Evolutionary conservation across 2,888 invertebrate species (phyloP), one percentile per base, ranked within the genome.

Genomic region (Diplazon laetatorius): DNA sequence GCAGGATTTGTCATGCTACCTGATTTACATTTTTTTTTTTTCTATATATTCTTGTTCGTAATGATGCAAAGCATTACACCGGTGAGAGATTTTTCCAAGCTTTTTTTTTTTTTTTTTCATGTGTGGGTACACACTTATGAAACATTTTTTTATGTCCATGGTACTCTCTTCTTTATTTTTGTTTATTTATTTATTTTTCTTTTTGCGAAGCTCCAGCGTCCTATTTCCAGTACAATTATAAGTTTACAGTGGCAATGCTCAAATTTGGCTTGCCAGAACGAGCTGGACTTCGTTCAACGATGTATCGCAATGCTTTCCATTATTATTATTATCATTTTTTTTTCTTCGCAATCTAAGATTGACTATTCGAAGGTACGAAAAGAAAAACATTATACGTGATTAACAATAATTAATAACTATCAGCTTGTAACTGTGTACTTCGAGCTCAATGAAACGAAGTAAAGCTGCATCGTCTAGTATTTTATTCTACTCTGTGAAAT

Each of bases 231-330:
- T 62, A 46, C 2, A 46, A 62, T 46, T 1, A 25, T 18, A 46
- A 46, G 44, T 46, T 46, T 16, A 42, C 10, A 30, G 10, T 46
- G 20, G 44, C 25, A 44, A 10, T 30, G 8, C 10, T 30, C 30
- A 12, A 62, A 25, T 44, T 16, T 22, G 35, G 12, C 30, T 63
- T 39, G 39, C 25, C 52, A 10, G 63, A 72, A 72, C 55, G 14
- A 57, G 63, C 72, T 46, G 63, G 63, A 46, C 63, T 72, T 35
- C 65, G 72, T 72, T 72, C 63, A 18, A 62, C 14, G 37, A 22
- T 16, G 10, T 14, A 6, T 35, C 10, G 12, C 22, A 14, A 14
- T 30, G 48, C 48, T 48, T 55, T 30, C 16, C 30, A 42, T 42
- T n/a, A 25, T 42, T 52, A 16, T 30, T 2, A 6, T 30, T 30